Evolutionary conservation across 2,797 vertebrate species (phyloP), one percentile per base, ranked within the genome.

Genomic region (Poeciliopsis infans): DNA sequence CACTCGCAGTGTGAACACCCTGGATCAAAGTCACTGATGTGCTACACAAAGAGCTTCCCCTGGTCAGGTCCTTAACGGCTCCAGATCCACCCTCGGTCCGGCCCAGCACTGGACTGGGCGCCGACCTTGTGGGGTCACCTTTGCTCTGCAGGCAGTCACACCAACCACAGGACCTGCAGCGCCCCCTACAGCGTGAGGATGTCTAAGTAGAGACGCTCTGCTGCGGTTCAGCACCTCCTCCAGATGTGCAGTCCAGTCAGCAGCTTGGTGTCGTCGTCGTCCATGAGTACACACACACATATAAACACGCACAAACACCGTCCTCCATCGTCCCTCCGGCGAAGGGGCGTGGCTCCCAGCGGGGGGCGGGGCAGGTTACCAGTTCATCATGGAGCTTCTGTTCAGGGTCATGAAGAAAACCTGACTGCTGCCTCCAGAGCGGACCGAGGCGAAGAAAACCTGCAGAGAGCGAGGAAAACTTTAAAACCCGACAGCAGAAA

Each of bases 401-500:
- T 99, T 99, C 91, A 99, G 96, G 86, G 98, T 99, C 98, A 99
- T 99, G 97, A 99, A 99, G 96, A 99, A 99, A 93, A 99, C 98
- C 95, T 99, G 98, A 92, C 98, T 99, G 95, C 98, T 99, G 94
- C 98, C 98, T 91, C 98, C 98, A 3, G 98, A 99, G 83, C 98
- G 96, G 81, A 99, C 98, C 0, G 98, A 99, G 79, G 98, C 98
- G 81, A 99, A 99, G 96, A 99, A 99, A 55, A 99, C 98, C 98
- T 99, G 96, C 88, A 2, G 81, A 36, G 8, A n/a, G 12, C 16
- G 16, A 75, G 2, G 18, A 72, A 55, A 23, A 39, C n/a, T 20
- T 3, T 25, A 5, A 25, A 39, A 23, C 28, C 15, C 2, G 5
- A 18, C 59, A 33, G 59, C 61, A 66, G n/a, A 0, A 28, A 31